Base-by-base conservation (phyloP, 2,113 vertebrate genomes). In the mouse (Mus musculus) region DNA sequence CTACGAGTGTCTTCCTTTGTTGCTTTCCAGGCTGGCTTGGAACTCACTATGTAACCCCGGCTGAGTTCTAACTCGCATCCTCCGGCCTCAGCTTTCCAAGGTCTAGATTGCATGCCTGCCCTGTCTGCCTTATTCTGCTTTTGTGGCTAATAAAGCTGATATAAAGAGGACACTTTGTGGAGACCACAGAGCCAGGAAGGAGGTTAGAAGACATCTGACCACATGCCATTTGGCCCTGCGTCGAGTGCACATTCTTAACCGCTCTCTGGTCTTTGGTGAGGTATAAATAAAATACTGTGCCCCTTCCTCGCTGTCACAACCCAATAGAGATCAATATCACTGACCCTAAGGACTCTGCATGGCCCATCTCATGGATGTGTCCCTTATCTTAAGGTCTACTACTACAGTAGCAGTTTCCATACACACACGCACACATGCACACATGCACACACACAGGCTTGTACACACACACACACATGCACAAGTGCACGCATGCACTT, bases 231-330 rank as follows among this genome's bases (percentile, higher is more conserved):
- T 0, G 33, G 24, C 14, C 20, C 65, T 39, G 6, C 42, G 61
- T 46, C 28, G 24, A 77, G 42, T 46, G 16, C 17, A 36, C 28
- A 54, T 22, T 61, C 36, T 75, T 26, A 54, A 61, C n/a, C 7
- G 1, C 12, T 46, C 39, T 24, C 2, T n/a, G 6, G 28, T 22
- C 26, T 13, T 54, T 33, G 33, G 11, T 17, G 28, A 20, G 73
- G 28, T 28, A 16, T 30, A 39, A 75, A 39, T 14, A 63, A 75
- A 36, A 61, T 36, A 56, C 24, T 2, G 6, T 28, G 46, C 63
- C 19, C 52, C 7, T 26, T 17, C 20, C 2, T 26, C 72, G 6
- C 14, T 0, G 17, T 7, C 12, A 2, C 16, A 24, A 9, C 24
- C 20, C 39, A 46, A 56, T 28, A 39, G 20, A 39, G n/a, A 42